Base-by-base conservation (phyloP, 1,140 invertebrate species). In the Saccostrea cuccullata region DNA sequence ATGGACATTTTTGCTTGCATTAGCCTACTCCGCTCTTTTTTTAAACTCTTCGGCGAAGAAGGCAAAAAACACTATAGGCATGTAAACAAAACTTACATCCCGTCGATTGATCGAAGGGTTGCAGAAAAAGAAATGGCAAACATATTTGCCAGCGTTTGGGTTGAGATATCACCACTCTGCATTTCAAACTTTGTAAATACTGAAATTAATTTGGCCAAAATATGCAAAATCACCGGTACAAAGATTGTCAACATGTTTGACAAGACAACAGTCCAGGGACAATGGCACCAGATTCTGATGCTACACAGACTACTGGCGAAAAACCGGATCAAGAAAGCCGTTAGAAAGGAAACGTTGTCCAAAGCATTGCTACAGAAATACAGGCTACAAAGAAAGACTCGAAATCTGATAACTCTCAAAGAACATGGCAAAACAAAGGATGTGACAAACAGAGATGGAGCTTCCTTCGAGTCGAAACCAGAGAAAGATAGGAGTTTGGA, bases 181-280 rank as follows among this genome's bases (percentile, higher is more conserved):
- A 36, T 77, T 77, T 77, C 70, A 77, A 30, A 30, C 30, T 11
- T 77, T 77, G 30, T 77, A 36, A 36, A 77, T 40, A 26, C 70
- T 30, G 70, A 77, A 12, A 26, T 36, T 4, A 36, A 26, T 17
- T 12, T 77, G 13, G 30, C 23, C 12, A 77, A 6, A 77, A 26
- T 77, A 13, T 77, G 70, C 70, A 77, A 77, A 36, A 23, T 15
- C 70, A 77, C 70, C 26, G 70, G 70, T 15, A 77, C 70, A 30
- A 30, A 36, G 70, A 77, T 77, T 23, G 70, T 77, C 11, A 36
- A 77, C 8, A 77, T 77, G 70, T 36, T 30, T 36, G 15, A 77
- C 26, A 77, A 30, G 26, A 30, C 70, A 23, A 36, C 70, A 77
- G 13, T 77, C 26, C 23, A 77, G 9, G 70, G 70, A 17, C 23